Evolutionary conservation across 2,797 vertebrate genomes (phyloP), one percentile per base, ranked within the genome.

Genomic region (Enteromius unitaeniatus): DNA sequence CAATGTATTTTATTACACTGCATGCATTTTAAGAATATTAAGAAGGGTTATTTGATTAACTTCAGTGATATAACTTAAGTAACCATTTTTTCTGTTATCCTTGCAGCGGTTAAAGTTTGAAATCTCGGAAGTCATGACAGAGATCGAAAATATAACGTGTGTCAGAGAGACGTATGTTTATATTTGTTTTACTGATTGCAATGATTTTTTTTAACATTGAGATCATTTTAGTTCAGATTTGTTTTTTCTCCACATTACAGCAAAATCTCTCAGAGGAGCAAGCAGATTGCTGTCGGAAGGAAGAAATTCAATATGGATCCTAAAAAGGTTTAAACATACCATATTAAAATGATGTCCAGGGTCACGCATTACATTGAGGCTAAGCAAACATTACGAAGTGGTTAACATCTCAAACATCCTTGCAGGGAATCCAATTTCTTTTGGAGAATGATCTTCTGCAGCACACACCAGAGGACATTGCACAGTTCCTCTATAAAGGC

Each of bases 241-340:
- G 4, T 21, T 4, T 62, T 64, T 40, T 49, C 34, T 85, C 75
- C 88, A 45, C 90, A 76, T 2, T 75, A 67, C 83, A 99, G 98
- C 91, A 99, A 99, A 96, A 96, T 97, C 0, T 95, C 96, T n/a
- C 97, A 99, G 93, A 96, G 97, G 90, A 99, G 97, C 91, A 99
- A 98, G 86, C 98, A 99, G 90, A 96, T 99, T 70, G 97, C 97
- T 31, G 98, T 98, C 96, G 98, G 97, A 86, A 96, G 97, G 89
- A 99, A 99, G 93, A 99, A 99, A 90, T 99, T 99, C 94, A 99
- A 99, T 92, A 99, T 99, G 97, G 97, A 99, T 85, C 97, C 97
- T 74, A 98, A 99, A 90, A 99, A 99, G 97, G 97, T 99, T 45
- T 42, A 10, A 90, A 68, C 14, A n/a, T 47, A 15, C 34, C 49